A percentile compares a stretch with the other conserved stretches of the same genome.
phyloP scores from a whole-genome alignment of 2,113 vertebrate species.

The Callochromis pleurospilus region DNA sequence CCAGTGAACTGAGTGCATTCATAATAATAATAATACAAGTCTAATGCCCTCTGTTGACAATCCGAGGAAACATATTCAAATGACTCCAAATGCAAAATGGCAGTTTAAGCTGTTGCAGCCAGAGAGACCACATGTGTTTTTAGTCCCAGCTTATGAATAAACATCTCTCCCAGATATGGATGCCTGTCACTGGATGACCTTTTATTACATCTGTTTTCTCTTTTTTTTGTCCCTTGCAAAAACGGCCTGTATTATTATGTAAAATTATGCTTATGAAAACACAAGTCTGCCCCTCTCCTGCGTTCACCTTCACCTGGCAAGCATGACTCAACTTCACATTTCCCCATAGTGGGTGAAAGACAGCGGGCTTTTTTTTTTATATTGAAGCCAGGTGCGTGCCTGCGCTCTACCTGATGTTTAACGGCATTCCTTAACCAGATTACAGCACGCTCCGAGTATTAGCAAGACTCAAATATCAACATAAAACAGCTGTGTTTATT shows the following conservation, averaged over 20 bases:
- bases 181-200: slow-evolving; percentile 72
- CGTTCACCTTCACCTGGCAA: slow-evolving; percentile 74
- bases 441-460: slow-evolving; percentile 30
- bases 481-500: not conserved
- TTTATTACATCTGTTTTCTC: slow-evolving; percentile 78
- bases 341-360: slow-evolving; percentile 47
- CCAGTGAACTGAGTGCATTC: slow-evolving; percentile 1
- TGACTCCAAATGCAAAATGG: slow-evolving; percentile 49
- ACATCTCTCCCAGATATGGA: slow-evolving; percentile 69
- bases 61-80: slow-evolving; percentile 44
- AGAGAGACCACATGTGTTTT: slow-evolving; percentile 69
- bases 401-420: slow-evolving; percentile 39
- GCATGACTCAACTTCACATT: slow-evolving; percentile 69
- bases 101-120: slow-evolving; percentile 21
- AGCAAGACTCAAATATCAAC: slow-evolving; percentile 12
- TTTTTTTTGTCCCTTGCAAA: slow-evolving; percentile 54
- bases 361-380: slow-evolving; percentile 16
- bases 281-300: slow-evolving; percentile 59
- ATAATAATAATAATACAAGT: slow-evolving; percentile 15
- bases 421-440: slow-evolving; percentile 40
- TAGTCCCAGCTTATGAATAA: slow-evolving; percentile 71
- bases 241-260: slow-evolving; percentile 72
- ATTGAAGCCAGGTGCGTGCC: slow-evolving; percentile 75
- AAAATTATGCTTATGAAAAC: slow-evolving; percentile 82
- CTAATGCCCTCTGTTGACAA: slow-evolving; percentile 65